Percentiles rank a stretch among this genome's conserved stretches.
phyloP scores from a whole-genome alignment of 2,113 vertebrate species.

The Gymnorhina tibicen region DNA sequence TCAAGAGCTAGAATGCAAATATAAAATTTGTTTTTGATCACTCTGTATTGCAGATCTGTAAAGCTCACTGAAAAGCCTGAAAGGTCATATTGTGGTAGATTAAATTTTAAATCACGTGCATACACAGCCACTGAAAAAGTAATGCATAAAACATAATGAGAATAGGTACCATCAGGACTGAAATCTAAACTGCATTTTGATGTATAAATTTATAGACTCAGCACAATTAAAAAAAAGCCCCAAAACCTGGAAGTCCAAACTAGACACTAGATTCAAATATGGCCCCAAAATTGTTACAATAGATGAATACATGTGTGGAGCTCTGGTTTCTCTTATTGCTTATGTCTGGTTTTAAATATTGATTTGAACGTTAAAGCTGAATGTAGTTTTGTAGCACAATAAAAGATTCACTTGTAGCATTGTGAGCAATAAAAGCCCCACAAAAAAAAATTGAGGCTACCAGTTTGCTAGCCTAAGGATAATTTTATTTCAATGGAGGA shows the following conservation, averaged over 20 bases:
- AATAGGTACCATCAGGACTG: background rate
- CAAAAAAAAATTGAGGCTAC: background rate
- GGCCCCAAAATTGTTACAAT: background rate
- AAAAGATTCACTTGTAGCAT: background rate
- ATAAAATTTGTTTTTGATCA: background rate
- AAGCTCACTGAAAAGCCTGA: background rate
- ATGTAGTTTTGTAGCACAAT: background rate
- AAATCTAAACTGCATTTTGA: background rate
- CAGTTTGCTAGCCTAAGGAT: background rate
- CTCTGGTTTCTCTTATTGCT: background rate
- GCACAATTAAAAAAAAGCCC: background rate
- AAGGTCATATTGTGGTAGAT: background rate
- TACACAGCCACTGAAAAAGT: background rate
- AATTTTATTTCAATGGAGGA: background rate
- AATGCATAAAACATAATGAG: background rate
- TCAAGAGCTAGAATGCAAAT: background rate
- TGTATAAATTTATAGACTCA: background rate
- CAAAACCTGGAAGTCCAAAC: background rate
- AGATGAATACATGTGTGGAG: background rate
- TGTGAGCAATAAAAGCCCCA: background rate
- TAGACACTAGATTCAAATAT: background rate
- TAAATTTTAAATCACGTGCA: constrained; percentile 15
- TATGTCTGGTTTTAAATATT: background rate
- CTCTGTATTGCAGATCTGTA: background rate
- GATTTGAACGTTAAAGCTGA: background rate